These are phyloP conservation scores for Osmerus mordax DNA, from an alignment of 2,113 vertebrate species.

Conservation along the genomic window DNA sequence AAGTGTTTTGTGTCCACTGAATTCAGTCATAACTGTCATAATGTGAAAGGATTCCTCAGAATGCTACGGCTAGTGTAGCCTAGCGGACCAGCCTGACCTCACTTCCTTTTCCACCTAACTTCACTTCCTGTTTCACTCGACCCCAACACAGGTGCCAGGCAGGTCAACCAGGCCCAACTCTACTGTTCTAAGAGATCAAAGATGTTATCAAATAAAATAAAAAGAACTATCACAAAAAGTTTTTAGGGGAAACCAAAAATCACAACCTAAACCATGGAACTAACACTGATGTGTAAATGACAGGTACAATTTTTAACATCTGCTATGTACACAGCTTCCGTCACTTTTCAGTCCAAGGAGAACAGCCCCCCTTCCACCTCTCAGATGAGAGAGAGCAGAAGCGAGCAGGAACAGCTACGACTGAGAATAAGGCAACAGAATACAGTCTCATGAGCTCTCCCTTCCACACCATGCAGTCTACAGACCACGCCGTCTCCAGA, in stretches of 20 bases:
- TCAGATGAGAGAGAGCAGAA: background rate
- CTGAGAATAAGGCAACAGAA: conserved; percentile 72
- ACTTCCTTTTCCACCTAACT: too few species aligned
- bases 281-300: conserved; percentile 60
- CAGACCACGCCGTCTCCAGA: too few species aligned
- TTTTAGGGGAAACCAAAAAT: conserved; percentile 25
- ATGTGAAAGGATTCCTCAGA: conserved; percentile 16
- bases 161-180: background rate
- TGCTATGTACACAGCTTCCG: conserved; percentile 58
- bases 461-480: conserved; percentile 48
- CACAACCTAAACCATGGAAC: conserved; percentile 25
- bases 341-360: conserved; percentile 37
- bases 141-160: too few species aligned
- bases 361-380: conserved; percentile 7
- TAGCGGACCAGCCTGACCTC: too few species aligned
- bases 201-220: background rate
- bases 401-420: conserved; percentile 26
- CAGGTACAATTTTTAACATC: conserved; percentile 50
- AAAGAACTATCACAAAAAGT: conserved; percentile 8
- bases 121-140: too few species aligned
- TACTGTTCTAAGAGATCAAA: conserved; percentile 13
- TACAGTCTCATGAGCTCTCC: conserved; percentile 61
- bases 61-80: background rate
- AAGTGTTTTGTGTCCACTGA: conserved; percentile 22
- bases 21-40: conserved; percentile 23